Evolutionary conservation across 2,888 invertebrate genomes (phyloP).

Genomic region (Tyria jacobaeae): DNA sequence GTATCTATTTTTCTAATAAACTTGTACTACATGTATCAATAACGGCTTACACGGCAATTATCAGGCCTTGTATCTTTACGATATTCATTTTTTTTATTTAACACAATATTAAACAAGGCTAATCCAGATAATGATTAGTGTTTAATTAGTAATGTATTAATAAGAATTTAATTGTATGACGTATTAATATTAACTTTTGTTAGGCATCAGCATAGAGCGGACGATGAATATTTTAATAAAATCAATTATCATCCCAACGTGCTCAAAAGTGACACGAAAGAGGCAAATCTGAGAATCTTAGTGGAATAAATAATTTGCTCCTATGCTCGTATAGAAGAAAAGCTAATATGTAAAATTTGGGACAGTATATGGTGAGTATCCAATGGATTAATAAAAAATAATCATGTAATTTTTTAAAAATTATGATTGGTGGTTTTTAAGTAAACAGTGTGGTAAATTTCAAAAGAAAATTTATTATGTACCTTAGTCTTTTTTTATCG

Average conservation of each 20-base stretch:
- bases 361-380: too few relatives aligned
- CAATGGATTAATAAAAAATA: too few relatives aligned
- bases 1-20: too few relatives aligned
- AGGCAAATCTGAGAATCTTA: constrained; percentile 28
- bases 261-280: constrained; percentile 39
- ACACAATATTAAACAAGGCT: constrained; percentile 16
- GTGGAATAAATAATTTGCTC: too few relatives aligned
- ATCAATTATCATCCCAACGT: constrained; percentile 33
- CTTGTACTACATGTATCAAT: too few relatives aligned
- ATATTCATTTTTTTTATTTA: neutral
- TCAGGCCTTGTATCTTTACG: neutral
- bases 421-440: constrained; percentile 34
- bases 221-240: constrained; percentile 29
- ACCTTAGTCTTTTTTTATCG: too few relatives aligned
- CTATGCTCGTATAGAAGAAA: too few relatives aligned
- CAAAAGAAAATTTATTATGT: too few relatives aligned
- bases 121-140: constrained; percentile 16
- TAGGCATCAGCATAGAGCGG: constrained; percentile 14
- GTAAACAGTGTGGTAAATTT: too few relatives aligned
- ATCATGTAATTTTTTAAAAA: too few relatives aligned
- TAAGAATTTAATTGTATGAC: constrained; percentile 21
- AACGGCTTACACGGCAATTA: neutral
- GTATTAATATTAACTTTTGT: constrained; percentile 25
- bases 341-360: too few relatives aligned
- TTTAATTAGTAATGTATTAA: constrained; percentile 20